Conservation (phyloP, 2,888 invertebrate genomes). For the Epistrophella euchroma region DNA sequence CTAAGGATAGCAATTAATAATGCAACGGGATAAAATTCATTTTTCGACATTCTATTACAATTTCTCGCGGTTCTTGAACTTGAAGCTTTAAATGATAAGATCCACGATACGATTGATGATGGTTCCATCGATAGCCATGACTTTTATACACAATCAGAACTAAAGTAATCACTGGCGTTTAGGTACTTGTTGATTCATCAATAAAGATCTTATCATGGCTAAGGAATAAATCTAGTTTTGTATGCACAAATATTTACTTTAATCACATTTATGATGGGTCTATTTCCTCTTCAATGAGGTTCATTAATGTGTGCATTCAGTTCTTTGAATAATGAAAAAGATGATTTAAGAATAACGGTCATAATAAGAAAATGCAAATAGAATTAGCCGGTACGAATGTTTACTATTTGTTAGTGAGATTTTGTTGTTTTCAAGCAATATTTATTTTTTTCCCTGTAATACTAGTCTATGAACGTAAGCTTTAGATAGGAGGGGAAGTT, state of each 20-base stretch:
- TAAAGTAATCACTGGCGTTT: slow-evolving; percentile 13
- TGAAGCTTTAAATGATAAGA: slow-evolving; percentile 32
- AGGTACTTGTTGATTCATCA: slow-evolving; percentile 23
- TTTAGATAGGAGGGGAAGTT: no score
- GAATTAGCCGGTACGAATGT: background rate
- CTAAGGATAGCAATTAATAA: slow-evolving; percentile 23
- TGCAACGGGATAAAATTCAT: slow-evolving; percentile 14
- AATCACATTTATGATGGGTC: slow-evolving; percentile 34
- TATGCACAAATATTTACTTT: slow-evolving; percentile 48
- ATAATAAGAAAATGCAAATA: slow-evolving; percentile 1
- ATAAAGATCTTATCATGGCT: slow-evolving; percentile 47
- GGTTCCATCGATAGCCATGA: slow-evolving; percentile 13
- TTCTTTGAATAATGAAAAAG: background rate
- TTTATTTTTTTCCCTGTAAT: no score
- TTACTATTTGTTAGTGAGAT: no score
- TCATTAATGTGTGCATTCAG: background rate
- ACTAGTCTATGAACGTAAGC: no score
- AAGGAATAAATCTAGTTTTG: slow-evolving; percentile 47
- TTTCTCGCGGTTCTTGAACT: slow-evolving; percentile 15
- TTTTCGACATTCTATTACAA: slow-evolving; percentile 33
- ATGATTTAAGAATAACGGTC: background rate
- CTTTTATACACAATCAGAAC: slow-evolving; percentile 54
- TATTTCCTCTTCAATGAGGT: background rate
- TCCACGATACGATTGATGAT: slow-evolving; percentile 38
- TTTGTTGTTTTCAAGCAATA: no score